These are phyloP conservation scores for Ictalurus punctatus DNA, from an alignment of 2,113 vertebrate genomes.

Conservation along the genomic window DNA sequence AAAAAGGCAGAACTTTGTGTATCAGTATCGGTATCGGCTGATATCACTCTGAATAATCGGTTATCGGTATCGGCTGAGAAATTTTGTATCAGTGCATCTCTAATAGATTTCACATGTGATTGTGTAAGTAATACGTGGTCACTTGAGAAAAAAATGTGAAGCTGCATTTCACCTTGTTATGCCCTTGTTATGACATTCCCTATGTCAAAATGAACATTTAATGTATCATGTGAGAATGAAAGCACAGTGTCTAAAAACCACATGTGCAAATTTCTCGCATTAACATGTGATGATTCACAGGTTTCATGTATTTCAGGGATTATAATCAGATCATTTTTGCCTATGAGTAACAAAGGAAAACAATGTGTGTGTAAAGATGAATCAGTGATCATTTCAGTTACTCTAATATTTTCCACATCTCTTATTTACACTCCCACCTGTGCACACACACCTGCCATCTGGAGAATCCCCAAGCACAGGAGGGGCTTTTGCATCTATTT, in stretches of 20 bases:
- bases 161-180: background rate
- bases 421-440: background rate
- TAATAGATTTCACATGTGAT: background rate
- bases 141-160: background rate
- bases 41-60: too few relatives aligned
- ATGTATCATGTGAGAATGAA: background rate
- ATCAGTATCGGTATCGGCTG: too few relatives aligned
- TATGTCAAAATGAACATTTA: background rate
- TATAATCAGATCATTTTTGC: background rate
- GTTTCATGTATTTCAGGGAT: background rate
- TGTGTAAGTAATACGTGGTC: background rate
- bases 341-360: background rate
- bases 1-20: too few relatives aligned
- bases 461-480: background rate
- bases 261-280: background rate
- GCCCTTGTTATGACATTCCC: background rate
- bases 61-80: too few relatives aligned
- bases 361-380: background rate
- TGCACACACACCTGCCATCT: background rate
- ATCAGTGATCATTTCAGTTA: background rate
- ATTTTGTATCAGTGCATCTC: too few relatives aligned
- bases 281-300: background rate
- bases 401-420: background rate
- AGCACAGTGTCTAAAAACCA: background rate
- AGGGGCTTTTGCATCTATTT: background rate